Base-by-base conservation (phyloP, 2,113 vertebrate species). In the Rhynchomys soricoides region DNA sequence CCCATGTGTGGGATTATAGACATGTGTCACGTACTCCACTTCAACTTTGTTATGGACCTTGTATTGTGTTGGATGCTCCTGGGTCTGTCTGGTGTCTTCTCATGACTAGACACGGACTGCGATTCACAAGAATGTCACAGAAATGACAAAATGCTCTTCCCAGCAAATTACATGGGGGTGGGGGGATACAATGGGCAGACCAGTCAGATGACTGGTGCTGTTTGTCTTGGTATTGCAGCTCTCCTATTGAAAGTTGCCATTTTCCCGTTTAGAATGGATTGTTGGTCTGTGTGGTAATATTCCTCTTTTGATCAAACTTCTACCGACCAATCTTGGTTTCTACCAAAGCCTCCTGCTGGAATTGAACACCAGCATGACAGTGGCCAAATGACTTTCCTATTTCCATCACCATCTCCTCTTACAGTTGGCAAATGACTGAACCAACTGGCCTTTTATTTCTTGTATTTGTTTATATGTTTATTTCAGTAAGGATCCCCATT, bases 301-400 rank as follows among this genome's bases (percentile, higher is more conserved):
- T 64, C 29, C 77, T 83, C 17, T 89, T 92, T 77, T 86, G 70
- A 34, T 59, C 34, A 94, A 66, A 9, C 31, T 48, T 40, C 31
- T 6, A 9, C 21, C 34, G 10, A 21, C 7, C 43, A 82, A 3
- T 89, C 50, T 55, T 75, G 43, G n/a, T n/a, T 48, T 82, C n/a
- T 40, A 4, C 0, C 17, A 31, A 64, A 48, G 16, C 45, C 43
- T 95, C 73, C 73, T 75, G 66, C 50, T 70, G 31, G 43, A 92
- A 43, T 40, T n/a, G 50, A 55, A 57, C 75, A 78, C 70, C 3
- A 15, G 34, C n/a, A 1, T 85, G 48, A 59, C 26, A 24, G 29
- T 52, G 95, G 83, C 43, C 91, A 86, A 81, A 75, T 24, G 43
- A 43, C 31, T 94, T 79, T 92, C 57, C 66, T 86, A 24, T 34